Evolutionary conservation across 2,113 vertebrate genomes (phyloP).

Genomic region (Ornithorhynchus anatinus): DNA sequence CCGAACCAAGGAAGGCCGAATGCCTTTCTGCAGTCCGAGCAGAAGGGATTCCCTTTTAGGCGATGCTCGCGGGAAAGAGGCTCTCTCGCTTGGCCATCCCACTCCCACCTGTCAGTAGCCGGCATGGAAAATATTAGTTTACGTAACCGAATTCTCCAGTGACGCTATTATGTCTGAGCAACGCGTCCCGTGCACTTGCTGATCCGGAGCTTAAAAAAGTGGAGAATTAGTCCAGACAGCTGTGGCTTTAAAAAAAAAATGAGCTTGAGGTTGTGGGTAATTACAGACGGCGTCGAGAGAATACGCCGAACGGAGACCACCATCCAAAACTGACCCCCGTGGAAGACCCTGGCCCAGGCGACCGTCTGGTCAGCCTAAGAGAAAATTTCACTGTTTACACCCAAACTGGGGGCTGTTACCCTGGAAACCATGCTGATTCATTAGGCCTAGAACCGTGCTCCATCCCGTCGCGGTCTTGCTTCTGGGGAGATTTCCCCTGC

Average conservation of each 20-base stretch:
- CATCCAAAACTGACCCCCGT: not conserved
- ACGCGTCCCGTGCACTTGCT: constrained; percentile 13
- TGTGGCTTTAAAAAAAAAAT: not conserved
- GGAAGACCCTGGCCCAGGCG: not conserved
- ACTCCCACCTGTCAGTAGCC: constrained; percentile 15
- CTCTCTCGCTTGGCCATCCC: constrained; percentile 6
- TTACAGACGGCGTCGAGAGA: not conserved
- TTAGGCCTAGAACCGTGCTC: too few relatives aligned
- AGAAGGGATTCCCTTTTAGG: constrained; percentile 1
- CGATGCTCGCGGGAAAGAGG: constrained; percentile 19
- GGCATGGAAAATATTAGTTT: constrained; percentile 15
- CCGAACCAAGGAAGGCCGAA: too few relatives aligned
- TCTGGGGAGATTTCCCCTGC: too few relatives aligned
- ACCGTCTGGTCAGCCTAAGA: not conserved
- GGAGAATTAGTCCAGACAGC: constrained; percentile 37
- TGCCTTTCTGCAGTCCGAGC: too few relatives aligned
- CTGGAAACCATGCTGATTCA: not conserved
- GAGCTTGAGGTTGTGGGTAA: constrained; percentile 14
- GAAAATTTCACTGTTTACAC: not conserved
- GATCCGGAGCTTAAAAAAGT: not conserved
- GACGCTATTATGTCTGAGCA: constrained; percentile 11
- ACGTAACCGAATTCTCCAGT: constrained; percentile 5
- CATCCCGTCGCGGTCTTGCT: too few relatives aligned
- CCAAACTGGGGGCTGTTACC: not conserved
- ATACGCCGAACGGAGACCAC: not conserved